Evolutionary conservation across 2,888 invertebrate genomes (phyloP), one percentile per base, ranked within the genome.

Genomic region (Erpobdella octoculata): DNA sequence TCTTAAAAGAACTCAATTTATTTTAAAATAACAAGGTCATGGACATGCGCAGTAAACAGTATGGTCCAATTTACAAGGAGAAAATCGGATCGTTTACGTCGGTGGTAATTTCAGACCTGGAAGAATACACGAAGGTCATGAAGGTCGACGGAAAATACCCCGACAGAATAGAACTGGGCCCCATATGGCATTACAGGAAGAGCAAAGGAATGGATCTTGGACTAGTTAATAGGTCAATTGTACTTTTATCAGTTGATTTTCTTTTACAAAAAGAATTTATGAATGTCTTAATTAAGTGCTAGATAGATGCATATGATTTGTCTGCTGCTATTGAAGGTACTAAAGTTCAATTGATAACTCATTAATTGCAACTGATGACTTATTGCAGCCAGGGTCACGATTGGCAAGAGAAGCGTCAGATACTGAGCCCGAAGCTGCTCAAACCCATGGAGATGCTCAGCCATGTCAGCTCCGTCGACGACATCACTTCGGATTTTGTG

Each of bases 161-260:
- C 8, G 74, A 76, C 48, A 73, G 82, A 35, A 76, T 79, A 25
- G 80, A 79, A 65, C 78, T 83, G 78, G 80, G 80, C 72, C 83
- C 83, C 1, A 78, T 82, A 77, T 79, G 78, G 9, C 75, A 79
- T 75, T 82, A 81, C 76, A 74, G 81, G 64, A 72, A 74, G 71
- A 76, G 78, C 71, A 78, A 77, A n/a, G 78, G 78, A 2, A 74
- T 81, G 9, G 78, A 78, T n/a, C 76, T 81, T 31, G 82, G 83
- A 1, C 76, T 81, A 3, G 80, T 82, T 41, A 83, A 82, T 74
- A 77, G 80, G 83, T 83, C 76, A 79, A 80, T 78, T n/a, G 12
- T 25, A 1, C 28, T 53, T 53, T 53, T 2, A 25, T 12, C 21
- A 12, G n/a, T 6, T 53, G 28, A 53, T 53, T 53, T 4, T 53